phyloP scores from a whole-genome alignment of 2,888 invertebrate species.

The Melinaea menophilus region DNA sequence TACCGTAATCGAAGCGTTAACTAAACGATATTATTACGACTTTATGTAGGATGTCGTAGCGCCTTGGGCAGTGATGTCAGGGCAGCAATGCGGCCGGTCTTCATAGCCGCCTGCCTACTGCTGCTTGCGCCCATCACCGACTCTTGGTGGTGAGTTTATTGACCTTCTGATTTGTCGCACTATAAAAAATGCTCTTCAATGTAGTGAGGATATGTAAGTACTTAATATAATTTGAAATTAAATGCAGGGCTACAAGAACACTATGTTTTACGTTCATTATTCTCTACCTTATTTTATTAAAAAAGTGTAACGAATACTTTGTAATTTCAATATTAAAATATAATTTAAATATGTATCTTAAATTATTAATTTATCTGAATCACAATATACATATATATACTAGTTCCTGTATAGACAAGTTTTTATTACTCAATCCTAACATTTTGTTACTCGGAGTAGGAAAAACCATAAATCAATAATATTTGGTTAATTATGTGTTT shows the following conservation, averaged over 20 bases:
- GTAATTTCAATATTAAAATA: neutral
- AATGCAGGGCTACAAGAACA: no score
- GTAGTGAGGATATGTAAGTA: no score
- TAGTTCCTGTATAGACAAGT: no score
- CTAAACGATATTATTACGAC: conserved; percentile 16
- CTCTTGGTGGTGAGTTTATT: conserved; percentile 89
- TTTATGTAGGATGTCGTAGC: conserved; percentile 25
- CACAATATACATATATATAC: neutral
- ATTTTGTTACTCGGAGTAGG: no score
- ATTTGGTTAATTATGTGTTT: neutral
- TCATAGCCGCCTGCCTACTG: conserved; percentile 90
- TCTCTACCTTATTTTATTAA: no score
- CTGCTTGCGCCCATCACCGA: conserved; percentile 92
- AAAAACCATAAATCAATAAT: no score
- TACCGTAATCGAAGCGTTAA: conserved; percentile 39
- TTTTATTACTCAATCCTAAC: no score
- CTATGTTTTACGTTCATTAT: no score
- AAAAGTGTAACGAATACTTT: no score
- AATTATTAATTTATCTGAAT: neutral
- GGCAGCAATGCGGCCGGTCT: conserved; percentile 83
- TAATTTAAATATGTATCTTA: neutral
- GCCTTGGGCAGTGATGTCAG: conserved; percentile 67
- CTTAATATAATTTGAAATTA: no score
- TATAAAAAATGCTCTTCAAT: neutral
- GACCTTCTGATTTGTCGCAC: conserved; percentile 15